Evolutionary conservation across 2,888 invertebrate species (phyloP).

Genomic region (Sarcophaga carnaria): DNA sequence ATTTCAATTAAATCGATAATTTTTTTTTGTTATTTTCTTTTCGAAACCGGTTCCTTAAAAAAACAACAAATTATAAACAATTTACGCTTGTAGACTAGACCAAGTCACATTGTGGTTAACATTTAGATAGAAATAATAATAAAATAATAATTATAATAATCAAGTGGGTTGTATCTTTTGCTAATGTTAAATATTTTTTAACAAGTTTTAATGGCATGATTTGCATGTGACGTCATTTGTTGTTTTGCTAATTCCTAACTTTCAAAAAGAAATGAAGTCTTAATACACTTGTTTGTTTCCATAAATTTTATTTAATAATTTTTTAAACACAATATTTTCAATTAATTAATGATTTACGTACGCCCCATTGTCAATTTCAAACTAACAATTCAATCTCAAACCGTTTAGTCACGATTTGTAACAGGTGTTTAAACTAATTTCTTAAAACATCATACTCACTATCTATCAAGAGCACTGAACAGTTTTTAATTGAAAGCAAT

Average conservation of each 20-base stretch:
- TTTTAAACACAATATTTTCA: background rate
- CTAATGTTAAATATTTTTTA: background rate
- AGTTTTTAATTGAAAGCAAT: constrained; percentile 31
- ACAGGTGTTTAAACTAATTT: constrained; percentile 56
- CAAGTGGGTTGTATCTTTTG: background rate
- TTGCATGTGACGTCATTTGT: constrained; percentile 55
- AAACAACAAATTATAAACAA: constrained; percentile 45
- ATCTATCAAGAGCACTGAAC: constrained; percentile 50
- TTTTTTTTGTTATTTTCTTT: background rate
- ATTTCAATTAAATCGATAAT: background rate
- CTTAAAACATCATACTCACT: background rate
- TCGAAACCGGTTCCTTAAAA: constrained; percentile 50
- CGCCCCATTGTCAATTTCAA: background rate
- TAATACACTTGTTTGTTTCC: constrained; percentile 6
- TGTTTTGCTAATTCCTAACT: background rate
- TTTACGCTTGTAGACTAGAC: constrained; percentile 31
- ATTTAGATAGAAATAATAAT: constrained; percentile 7
- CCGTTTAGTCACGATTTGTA: constrained; percentile 37
- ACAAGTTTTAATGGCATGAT: constrained; percentile 18
- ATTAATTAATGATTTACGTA: background rate
- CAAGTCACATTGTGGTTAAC: constrained; percentile 51
- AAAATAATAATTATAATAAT: background rate
- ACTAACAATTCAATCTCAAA: too few species aligned
- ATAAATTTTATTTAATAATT: background rate
- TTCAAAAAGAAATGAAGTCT: background rate